Evolutionary conservation across 2,888 invertebrate species (phyloP).

Genomic region (Drosophila siamana): DNA sequence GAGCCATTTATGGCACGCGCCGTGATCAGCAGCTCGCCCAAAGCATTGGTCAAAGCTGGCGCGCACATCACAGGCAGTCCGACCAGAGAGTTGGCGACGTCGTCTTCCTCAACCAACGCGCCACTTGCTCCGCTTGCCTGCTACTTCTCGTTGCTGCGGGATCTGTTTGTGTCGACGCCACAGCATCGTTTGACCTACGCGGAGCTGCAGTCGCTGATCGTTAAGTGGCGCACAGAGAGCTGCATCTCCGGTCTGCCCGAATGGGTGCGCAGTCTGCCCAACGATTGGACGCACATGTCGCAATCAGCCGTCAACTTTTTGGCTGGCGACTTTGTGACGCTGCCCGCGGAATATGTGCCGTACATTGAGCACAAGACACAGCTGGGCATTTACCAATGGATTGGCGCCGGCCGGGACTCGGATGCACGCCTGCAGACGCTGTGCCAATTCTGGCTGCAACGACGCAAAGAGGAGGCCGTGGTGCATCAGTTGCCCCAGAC

Average conservation of each 20-base stretch:
- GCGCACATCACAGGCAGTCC: slow-evolving; percentile 70
- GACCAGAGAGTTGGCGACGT: slow-evolving; percentile 31
- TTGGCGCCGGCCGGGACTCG: slow-evolving; percentile 96
- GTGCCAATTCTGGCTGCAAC: slow-evolving; percentile 92
- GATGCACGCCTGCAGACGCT: slow-evolving; percentile 91
- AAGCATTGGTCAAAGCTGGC: slow-evolving; percentile 32
- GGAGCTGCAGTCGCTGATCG: slow-evolving; percentile 90
- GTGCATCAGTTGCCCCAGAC: slow-evolving; percentile 22
- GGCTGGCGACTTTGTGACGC: slow-evolving; percentile 92
- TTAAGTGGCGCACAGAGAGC: slow-evolving; percentile 88
- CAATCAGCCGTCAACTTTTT: slow-evolving; percentile 93
- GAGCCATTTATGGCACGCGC: slow-evolving; percentile 61
- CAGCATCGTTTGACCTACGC: slow-evolving; percentile 93
- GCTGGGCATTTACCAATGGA: slow-evolving; percentile 91
- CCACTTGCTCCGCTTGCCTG: slow-evolving; percentile 90
- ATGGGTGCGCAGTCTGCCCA: slow-evolving; percentile 86
- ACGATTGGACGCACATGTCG: slow-evolving; percentile 90
- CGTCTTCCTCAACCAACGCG: slow-evolving; percentile 70
- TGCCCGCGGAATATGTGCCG: slow-evolving; percentile 95
- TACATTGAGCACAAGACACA: slow-evolving; percentile 93
- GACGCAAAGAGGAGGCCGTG: slow-evolving; percentile 84
- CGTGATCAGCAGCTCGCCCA: slow-evolving; percentile 25
- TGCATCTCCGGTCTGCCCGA: slow-evolving; percentile 87
- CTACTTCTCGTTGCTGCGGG: slow-evolving; percentile 94
- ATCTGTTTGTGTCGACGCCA: slow-evolving; percentile 93